Evolutionary conservation across 2,797 vertebrate genomes (phyloP).

Genomic region (Margarornis squamiger): DNA sequence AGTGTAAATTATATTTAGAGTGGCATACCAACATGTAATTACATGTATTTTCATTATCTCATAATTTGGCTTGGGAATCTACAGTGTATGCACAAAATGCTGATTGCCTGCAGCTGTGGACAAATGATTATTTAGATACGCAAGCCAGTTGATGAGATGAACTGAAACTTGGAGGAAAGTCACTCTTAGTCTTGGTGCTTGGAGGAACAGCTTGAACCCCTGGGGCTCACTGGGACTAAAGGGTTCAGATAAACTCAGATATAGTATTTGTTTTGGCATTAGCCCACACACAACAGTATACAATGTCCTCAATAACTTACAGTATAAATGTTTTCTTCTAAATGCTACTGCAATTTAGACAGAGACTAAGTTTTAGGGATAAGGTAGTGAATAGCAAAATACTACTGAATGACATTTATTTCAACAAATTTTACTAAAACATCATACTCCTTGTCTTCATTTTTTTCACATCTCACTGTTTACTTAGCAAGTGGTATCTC

Average conservation of each 20-base stretch:
- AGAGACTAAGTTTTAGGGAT: not conserved
- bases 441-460: fast-evolving
- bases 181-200: not conserved
- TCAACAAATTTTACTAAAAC: not conserved
- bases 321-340: conserved; percentile 23
- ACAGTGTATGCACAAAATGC: conserved; percentile 39
- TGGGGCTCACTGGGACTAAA: not conserved
- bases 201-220: not conserved
- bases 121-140: conserved; percentile 38
- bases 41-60: conserved; percentile 59
- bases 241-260: not conserved
- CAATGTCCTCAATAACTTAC: not conserved
- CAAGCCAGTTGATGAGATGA: conserved; percentile 24
- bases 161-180: conserved; percentile 33
- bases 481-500: not conserved
- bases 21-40: conserved; percentile 58
- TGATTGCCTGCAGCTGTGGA: conserved; percentile 59
- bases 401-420: not conserved
- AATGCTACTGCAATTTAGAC: not conserved
- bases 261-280: not conserved
- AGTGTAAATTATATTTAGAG: conserved; percentile 52
- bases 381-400: not conserved
- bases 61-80: conserved; percentile 58
- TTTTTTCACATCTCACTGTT: not conserved
- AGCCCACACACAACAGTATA: not conserved